phyloP scores from a whole-genome alignment of 2,797 vertebrate species.

The Rhincodon typus region DNA sequence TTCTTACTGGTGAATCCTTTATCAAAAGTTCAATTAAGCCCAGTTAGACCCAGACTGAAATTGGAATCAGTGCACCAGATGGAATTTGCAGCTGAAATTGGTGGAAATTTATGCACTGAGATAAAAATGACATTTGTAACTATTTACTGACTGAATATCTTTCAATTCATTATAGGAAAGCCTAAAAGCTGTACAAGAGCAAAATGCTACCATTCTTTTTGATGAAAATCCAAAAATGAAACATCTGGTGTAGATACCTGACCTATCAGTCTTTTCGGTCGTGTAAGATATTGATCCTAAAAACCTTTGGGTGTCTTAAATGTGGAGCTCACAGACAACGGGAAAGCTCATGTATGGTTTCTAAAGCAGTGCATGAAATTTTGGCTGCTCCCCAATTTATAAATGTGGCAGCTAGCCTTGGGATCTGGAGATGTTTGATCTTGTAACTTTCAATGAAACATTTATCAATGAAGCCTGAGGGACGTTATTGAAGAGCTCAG shows the following conservation, averaged over 20 bases:
- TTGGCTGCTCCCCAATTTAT: not conserved
- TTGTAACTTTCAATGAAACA: not conserved
- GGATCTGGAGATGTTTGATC: not conserved
- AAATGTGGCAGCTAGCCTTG: not conserved
- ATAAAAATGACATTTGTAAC: not conserved
- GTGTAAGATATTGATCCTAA: not conserved
- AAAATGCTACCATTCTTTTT: not conserved
- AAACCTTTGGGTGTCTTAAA: not conserved
- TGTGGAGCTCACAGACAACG: not conserved
- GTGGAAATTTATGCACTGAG: not conserved
- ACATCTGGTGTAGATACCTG: not conserved
- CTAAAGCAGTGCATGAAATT: not conserved
- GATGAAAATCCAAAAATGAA: not conserved
- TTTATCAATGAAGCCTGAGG: not conserved
- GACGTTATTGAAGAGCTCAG: not conserved
- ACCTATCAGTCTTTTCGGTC: not conserved
- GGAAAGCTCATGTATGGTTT: not conserved
- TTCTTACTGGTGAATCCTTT: not conserved
- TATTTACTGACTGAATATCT: not conserved
- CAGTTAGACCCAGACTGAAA: not conserved
- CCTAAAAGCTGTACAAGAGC: not conserved
- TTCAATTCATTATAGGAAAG: not conserved
- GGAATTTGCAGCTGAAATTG: not conserved
- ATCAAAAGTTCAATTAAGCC: not conserved
- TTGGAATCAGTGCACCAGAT: not conserved